These are phyloP conservation scores for Ophiodon elongatus DNA, from an alignment of 2,113 vertebrate species.

Conservation along the genomic window DNA sequence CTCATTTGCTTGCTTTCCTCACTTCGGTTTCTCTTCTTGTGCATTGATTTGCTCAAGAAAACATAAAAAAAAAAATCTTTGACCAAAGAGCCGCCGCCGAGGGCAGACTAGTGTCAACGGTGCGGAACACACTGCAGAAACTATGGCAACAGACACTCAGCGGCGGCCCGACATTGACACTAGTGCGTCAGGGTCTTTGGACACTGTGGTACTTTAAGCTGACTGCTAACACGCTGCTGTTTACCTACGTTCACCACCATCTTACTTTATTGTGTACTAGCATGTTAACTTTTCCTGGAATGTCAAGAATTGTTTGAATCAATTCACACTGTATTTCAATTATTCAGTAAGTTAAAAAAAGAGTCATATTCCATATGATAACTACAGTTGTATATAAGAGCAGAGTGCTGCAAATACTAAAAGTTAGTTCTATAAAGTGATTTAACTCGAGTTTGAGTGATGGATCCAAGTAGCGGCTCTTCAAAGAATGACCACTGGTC, in stretches of 20 bases:
- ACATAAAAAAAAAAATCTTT: too few species aligned
- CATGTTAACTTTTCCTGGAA: neutral
- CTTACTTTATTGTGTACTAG: neutral
- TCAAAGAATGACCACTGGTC: slow-evolving; percentile 47
- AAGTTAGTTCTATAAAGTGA: slow-evolving; percentile 20
- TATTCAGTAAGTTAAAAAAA: neutral
- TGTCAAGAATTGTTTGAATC: neutral
- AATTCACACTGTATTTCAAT: neutral
- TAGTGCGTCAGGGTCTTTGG: neutral
- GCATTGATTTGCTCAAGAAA: too few species aligned
- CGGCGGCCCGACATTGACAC: too few species aligned
- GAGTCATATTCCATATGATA: neutral
- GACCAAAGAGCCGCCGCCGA: too few species aligned
- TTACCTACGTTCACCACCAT: neutral
- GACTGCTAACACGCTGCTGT: neutral
- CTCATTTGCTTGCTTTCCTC: too few species aligned
- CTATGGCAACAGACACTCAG: too few species aligned
- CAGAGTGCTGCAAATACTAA: neutral
- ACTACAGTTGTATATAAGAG: neutral
- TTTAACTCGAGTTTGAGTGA: slow-evolving; percentile 3
- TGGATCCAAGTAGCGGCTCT: slow-evolving; percentile 42
- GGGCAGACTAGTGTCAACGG: too few species aligned
- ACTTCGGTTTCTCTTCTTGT: too few species aligned
- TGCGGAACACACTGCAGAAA: too few species aligned
- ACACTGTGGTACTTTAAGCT: neutral